These are phyloP conservation scores for Thunnus maccoyii DNA, from an alignment of 2,113 vertebrate genomes.

Conservation along the genomic window DNA sequence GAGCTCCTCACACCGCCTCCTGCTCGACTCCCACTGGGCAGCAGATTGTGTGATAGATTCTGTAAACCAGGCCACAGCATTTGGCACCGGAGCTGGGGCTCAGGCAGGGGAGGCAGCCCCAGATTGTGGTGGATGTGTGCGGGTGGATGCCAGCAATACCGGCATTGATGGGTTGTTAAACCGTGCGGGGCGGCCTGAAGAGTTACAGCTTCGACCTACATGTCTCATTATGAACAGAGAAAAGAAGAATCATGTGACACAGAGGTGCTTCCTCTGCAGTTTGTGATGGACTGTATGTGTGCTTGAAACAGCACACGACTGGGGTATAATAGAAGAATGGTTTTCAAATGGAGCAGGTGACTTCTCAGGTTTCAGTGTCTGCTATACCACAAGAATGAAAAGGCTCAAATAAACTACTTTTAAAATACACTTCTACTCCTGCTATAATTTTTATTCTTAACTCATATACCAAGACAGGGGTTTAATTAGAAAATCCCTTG, in stretches of 20 bases:
- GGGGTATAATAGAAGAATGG: background rate
- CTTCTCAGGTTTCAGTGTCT: constrained; percentile 5
- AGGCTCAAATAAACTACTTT: background rate
- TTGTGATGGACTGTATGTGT: constrained; percentile 10
- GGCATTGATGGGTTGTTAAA: constrained; percentile 1
- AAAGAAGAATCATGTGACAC: constrained; percentile 10
- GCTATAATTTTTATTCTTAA: constrained; percentile 7
- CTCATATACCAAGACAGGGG: background rate
- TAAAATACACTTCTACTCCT: constrained; percentile 9
- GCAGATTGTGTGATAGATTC: constrained; percentile 34
- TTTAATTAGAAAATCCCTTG: constrained; percentile 33
- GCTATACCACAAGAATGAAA: background rate
- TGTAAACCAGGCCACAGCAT: constrained; percentile 57
- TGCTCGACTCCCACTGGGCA: constrained; percentile 26
- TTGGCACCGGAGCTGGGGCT: constrained; percentile 24
- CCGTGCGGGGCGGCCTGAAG: constrained; percentile 7
- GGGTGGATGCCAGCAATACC: constrained; percentile 11
- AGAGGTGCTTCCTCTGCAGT: constrained; percentile 22
- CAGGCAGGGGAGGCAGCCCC: background rate
- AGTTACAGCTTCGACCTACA: constrained; percentile 12
- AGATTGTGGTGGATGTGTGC: constrained; percentile 20
- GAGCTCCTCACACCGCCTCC: background rate
- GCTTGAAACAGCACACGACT: background rate
- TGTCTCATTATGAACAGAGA: constrained; percentile 31
- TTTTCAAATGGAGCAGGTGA: background rate